Base-by-base conservation (phyloP, 2,797 vertebrate genomes). In the Poecilia picta region DNA sequence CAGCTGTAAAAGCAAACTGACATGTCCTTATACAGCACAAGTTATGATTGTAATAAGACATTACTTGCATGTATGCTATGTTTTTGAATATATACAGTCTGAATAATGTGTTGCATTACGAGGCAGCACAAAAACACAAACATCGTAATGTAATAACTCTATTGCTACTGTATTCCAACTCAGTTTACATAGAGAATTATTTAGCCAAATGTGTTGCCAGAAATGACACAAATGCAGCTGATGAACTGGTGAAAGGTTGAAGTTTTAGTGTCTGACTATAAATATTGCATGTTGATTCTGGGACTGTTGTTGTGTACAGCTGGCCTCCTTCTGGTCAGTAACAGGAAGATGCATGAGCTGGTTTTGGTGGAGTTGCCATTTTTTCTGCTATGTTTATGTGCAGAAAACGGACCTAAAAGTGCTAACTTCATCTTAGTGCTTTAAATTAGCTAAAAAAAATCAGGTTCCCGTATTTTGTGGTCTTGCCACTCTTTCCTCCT, bases 231-330 rank as follows among this genome's bases (percentile, higher is more conserved):
- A 51, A 57, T 23, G 41, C 5, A 71, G 36, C 41, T 45, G 53
- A 51, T 53, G 49, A 82, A 72, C 0, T 53, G 73, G 62, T 62
- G 47, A 82, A 75, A 51, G 23, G 76, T 64, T 25, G 16, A 33
- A 46, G 36, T 46, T 75, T 70, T 46, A 36, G n/a, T 53, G 20
- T 25, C 5, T 75, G 66, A 72, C 33, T 70, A n/a, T 70, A 0
- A 57, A 45, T 74, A 66, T 18, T 36, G 59, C 18, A 72, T 25
- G 46, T 15, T 0, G 72, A 71, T 18, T 81, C 33, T 64, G 39
- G 10, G 62, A 57, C 33, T 70, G 41, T n/a, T 18, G 39, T 59
- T 49, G 13, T 72, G 41, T 31, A 36, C 41, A n/a, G 25, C 25
- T 28, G 36, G 13, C 46, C 15, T 71, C n/a, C 49, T 71, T 62